Evolutionary conservation across 2,113 vertebrate genomes (phyloP), one percentile per base, ranked within the genome.

Genomic region (Varanus komodoensis): DNA sequence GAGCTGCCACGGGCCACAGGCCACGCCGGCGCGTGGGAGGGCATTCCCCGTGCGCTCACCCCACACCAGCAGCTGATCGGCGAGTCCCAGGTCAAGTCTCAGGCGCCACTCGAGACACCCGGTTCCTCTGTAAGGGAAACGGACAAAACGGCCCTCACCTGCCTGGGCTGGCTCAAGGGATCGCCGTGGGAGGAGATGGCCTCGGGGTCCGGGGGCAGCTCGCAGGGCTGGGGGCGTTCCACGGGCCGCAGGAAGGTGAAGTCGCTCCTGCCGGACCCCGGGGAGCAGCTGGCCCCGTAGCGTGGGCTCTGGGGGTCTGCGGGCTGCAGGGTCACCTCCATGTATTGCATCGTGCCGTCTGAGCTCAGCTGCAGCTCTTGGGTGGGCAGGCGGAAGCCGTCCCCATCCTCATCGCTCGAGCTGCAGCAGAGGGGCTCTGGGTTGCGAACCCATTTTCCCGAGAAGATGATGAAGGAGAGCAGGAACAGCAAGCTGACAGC

Each of bases 281-380:
- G 97, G 86, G 98, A 98, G 93, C 97, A 98, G 93, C 97, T 98
- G 48, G 98, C 98, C 95, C 98, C 95, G 96, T 98, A 98, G 92
- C 97, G 97, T 87, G 97, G 98, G 93, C 97, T 98, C 88, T 97
- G 98, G 17, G 98, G 97, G 93, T 98, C 96, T 34, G 98, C 96
- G 93, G 98, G 98, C 90, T 97, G 96, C 93, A 98, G 96, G 21
- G 98, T 98, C 93, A 99, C 98, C 94, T 99, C 98, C 97, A 99
- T 98, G 95, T 99, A 98, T 94, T 98, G 98, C 67, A 98, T 97
- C 1, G 98, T 98, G 90, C 98, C 98, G 1, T 98, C 98, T 8
- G 98, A 96, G 95, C 97, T 98, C 92, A 98, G 96, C 92, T 99
- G 98, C 27, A 99, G 96, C 93, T 98, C 98, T 92, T 98, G 98